phyloP scores from a whole-genome alignment of 2,797 vertebrate species.

The Darevskia nairensis region DNA sequence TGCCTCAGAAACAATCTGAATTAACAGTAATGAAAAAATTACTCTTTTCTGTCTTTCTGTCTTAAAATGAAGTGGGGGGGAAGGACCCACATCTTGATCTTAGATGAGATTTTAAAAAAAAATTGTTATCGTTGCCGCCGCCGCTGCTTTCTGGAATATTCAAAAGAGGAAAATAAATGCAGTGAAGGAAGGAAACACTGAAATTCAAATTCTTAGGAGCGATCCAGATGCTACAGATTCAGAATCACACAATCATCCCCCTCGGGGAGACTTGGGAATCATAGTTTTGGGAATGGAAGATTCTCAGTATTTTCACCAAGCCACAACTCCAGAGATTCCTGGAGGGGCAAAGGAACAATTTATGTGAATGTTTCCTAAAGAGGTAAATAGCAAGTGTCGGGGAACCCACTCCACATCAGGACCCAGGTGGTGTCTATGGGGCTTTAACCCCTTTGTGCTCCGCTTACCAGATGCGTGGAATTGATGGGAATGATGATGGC shows the following conservation, averaged over 20 bases:
- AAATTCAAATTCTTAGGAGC: neutral
- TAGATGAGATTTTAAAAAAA: neutral
- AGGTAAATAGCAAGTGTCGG: too few species aligned
- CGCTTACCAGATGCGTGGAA: too few species aligned
- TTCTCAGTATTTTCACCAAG: too few species aligned
- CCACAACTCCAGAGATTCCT: too few species aligned
- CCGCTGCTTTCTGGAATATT: constrained; percentile 12
- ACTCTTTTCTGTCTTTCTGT: constrained; percentile 32
- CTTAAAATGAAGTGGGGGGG: neutral
- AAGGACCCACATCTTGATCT: constrained; percentile 13
- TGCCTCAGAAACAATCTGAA: constrained; percentile 71
- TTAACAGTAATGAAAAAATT: constrained; percentile 57
- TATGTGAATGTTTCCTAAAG: neutral
- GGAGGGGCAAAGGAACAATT: neutral
- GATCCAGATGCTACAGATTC: neutral
- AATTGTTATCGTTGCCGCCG: neutral
- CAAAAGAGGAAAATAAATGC: constrained; percentile 10
- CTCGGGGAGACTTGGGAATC: neutral
- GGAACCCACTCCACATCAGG: too few species aligned
- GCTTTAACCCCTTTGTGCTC: too few species aligned
- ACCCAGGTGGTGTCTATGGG: too few species aligned
- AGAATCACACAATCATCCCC: neutral
- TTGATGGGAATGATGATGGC: too few species aligned
- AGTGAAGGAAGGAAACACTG: neutral
- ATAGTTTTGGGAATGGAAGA: neutral